These are phyloP conservation scores for Paramuricea clavata DNA, from an alignment of 92 coral and sea anemone species.

Conservation along the genomic window DNA sequence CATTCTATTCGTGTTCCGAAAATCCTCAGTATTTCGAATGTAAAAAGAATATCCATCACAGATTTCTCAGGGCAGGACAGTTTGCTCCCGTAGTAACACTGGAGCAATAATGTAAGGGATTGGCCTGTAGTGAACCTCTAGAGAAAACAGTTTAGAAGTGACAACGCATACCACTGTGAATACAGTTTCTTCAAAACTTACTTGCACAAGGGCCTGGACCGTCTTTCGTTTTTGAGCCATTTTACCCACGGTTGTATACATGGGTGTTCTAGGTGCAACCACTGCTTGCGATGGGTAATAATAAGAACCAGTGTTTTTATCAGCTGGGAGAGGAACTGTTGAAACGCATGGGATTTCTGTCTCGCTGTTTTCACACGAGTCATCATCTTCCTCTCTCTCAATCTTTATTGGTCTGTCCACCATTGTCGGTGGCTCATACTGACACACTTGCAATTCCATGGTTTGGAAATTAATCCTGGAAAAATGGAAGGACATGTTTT, in stretches of 20 bases:
- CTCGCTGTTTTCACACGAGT: neutral
- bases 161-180: too few species aligned
- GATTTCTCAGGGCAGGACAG: too few species aligned
- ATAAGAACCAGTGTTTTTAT: conserved; percentile 11
- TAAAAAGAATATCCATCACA: too few species aligned
- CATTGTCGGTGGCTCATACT: conserved; percentile 3
- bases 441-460: neutral
- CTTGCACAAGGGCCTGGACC: conserved; percentile 8
- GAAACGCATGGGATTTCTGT: neutral
- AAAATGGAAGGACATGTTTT: neutral
- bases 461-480: neutral
- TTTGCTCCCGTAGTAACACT: too few species aligned
- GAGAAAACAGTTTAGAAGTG: too few species aligned
- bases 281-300: conserved; percentile 38
- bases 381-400: neutral
- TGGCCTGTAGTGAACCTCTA: too few species aligned
- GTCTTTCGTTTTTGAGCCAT: conserved; percentile 31
- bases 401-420: conserved; percentile 5
- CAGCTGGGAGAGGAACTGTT: neutral
- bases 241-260: neutral
- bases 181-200: neutral
- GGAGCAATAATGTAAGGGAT: too few species aligned
- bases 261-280: conserved; percentile 2
- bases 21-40: too few species aligned
- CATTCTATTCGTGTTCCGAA: too few species aligned